These are phyloP conservation scores for Apis dorsata DNA, from an alignment of 1,140 invertebrate genomes.

Conservation along the genomic window DNA sequence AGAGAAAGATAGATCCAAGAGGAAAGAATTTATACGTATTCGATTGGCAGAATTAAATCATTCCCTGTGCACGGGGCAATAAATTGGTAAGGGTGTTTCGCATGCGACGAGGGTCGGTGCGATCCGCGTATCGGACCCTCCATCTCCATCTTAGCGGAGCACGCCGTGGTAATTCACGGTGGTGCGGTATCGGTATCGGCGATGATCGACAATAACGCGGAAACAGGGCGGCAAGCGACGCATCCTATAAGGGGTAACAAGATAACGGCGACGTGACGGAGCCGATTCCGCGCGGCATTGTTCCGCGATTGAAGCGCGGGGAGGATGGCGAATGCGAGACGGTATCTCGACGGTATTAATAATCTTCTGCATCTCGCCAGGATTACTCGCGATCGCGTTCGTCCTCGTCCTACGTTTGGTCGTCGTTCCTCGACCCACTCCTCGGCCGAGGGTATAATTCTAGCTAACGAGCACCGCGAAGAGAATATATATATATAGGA, in stretches of 20 bases:
- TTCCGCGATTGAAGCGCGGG: conserved; percentile 10
- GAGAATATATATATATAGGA: conserved; percentile 21
- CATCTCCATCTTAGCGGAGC: background rate
- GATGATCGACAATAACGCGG: conserved; percentile 44
- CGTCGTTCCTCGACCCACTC: conserved; percentile 38
- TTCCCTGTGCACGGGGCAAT: background rate
- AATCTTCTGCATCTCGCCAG: conserved; percentile 15
- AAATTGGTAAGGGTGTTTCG: conserved; percentile 27
- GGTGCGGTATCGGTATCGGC: conserved; percentile 29
- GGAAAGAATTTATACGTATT: no score
- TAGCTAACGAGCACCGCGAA: conserved; percentile 63
- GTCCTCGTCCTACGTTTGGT: background rate
- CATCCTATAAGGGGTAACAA: conserved; percentile 42
- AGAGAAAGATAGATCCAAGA: no score
- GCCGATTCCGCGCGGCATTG: conserved; percentile 16
- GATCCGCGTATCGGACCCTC: background rate
- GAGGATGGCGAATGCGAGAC: conserved; percentile 1
- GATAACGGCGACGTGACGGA: conserved; percentile 30
- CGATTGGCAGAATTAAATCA: no score
- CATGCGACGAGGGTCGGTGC: background rate
- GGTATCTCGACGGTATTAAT: conserved; percentile 44
- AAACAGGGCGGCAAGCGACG: conserved; percentile 28
- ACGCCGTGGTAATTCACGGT: conserved; percentile 6
- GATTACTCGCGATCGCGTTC: conserved; percentile 57
- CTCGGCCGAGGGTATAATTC: conserved; percentile 61